Percentiles rank a stretch among this genome's conserved stretches.
phyloP scores from a whole-genome alignment of 1,140 invertebrate genomes.

The Gonioctena quinquepunctata region DNA sequence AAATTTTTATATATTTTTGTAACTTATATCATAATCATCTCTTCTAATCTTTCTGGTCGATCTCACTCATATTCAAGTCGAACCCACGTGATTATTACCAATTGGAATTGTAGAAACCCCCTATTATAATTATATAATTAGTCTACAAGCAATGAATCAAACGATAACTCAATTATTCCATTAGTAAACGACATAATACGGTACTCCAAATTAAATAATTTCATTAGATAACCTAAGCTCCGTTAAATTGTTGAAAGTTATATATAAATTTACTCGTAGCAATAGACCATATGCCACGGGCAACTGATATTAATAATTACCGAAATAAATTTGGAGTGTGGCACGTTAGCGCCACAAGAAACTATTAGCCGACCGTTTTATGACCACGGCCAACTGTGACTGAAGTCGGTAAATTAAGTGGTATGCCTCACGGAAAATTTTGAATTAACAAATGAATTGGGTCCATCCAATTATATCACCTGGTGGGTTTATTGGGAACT shows the following conservation, averaged over 20 bases:
- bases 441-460: not conserved
- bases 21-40: too few species aligned
- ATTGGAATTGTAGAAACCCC: too few species aligned
- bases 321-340: not conserved
- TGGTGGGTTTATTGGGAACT: too few species aligned
- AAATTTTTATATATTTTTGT: too few species aligned
- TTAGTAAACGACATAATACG: not conserved
- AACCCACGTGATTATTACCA: too few species aligned
- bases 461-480: not conserved
- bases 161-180: not conserved
- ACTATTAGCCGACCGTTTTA: not conserved
- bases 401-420: not conserved
- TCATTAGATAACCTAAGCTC: not conserved
- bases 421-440: not conserved
- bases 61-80: too few species aligned
- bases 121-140: too few species aligned
- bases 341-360: not conserved
- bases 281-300: conserved; percentile 5
- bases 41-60: too few species aligned
- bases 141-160: not conserved
- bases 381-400: not conserved
- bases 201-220: not conserved
- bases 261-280: conserved; percentile 4
- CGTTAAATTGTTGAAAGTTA: not conserved
- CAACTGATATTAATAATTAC: conserved; percentile 6